Base-by-base conservation (phyloP, 2,888 invertebrate species). In the Archaeoteleia sp. region DNA sequence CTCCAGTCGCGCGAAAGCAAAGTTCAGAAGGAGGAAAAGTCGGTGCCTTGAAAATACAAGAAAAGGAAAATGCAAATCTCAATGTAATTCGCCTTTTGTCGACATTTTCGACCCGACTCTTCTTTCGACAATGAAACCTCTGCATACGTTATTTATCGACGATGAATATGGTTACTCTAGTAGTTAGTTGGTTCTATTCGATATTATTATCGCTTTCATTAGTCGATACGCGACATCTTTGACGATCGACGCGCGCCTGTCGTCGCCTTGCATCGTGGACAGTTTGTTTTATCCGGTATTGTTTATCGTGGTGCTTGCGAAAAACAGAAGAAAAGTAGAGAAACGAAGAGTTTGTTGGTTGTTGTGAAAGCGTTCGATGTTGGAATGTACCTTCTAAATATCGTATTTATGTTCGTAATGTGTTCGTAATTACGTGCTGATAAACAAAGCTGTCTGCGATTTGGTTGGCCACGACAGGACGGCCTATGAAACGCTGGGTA, bases 131-230 rank as follows among this genome's bases (percentile, higher is more conserved):
- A 20, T 32, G 25, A 25, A 57, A 49, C 57, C 51, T 69, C 48
- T 39, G 51, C 42, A 46, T 60, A 45, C 34, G 30, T 37, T 54
- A 63, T 53, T 61, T 54, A 43, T 53, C 65, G 39, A 62, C 46
- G 48, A 67, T 72, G 5, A 65, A 68, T 76, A 73, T 73, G 72
- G 72, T 74, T 74, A 74, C 60, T 74, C 70, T 75, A 70, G 76
- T 79, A 79, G 77, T 75, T 78, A 78, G 75, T 73, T 74, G 63
- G 66, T 74, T 75, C 69, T 71, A 71, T 73, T 74, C 73, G 63
- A 58, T 53, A 46, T 43, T 66, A 40, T 62, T 61, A 48, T 63
- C 53, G 61, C 66, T 63, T 63, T 49, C 57, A 48, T 54, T 48
- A 57, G 46, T 54, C 54, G 54, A 53, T 9, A 15, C 20, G 25